Percentiles rank a stretch among this genome's conserved stretches.
These are phyloP conservation scores for Datnioides undecimradiatus DNA, from an alignment of 2,113 vertebrate species.

Conservation along the genomic window DNA sequence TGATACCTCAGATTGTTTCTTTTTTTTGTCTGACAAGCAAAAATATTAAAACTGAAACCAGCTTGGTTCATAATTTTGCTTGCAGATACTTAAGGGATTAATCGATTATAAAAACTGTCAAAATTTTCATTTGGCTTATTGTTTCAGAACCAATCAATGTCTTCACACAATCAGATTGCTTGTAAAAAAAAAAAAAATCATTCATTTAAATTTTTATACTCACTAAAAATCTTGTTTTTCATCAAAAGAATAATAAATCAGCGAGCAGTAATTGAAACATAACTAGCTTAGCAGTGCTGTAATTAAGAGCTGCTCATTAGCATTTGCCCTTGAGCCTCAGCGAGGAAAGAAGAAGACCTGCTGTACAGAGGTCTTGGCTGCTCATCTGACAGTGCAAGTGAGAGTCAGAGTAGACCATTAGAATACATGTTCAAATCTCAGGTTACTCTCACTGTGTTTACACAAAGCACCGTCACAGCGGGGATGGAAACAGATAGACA, in stretches of 20 bases:
- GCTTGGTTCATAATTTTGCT: not conserved
- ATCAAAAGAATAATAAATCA: not conserved
- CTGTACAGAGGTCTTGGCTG: not conserved
- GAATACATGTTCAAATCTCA: slow-evolving; percentile 33
- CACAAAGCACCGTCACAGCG: slow-evolving; percentile 35
- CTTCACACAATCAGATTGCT: not conserved
- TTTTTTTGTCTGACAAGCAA: not conserved
- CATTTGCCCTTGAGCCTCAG: slow-evolving; percentile 43
- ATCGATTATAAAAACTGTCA: not conserved
- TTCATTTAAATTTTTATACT: not conserved
- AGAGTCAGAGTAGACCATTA: slow-evolving; percentile 10
- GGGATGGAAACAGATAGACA: slow-evolving; percentile 20
- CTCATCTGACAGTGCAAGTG: not conserved
- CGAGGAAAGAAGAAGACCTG: slow-evolving; percentile 14
- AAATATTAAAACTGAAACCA: not conserved
- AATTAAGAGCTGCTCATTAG: slow-evolving; percentile 42
- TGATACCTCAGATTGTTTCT: not conserved
- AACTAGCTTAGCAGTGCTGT: slow-evolving; percentile 4
- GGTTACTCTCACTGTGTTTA: slow-evolving; percentile 20
- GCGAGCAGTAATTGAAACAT: slow-evolving; percentile 4
- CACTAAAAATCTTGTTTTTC: not conserved
- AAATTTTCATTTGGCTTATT: not conserved
- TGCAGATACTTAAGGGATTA: not conserved
- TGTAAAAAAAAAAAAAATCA: not conserved
- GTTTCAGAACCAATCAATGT: slow-evolving; percentile 6